Conservation (phyloP, 37 sponge, comb jelly and placozoan genomes). For the Tethya wilhelma region DNA sequence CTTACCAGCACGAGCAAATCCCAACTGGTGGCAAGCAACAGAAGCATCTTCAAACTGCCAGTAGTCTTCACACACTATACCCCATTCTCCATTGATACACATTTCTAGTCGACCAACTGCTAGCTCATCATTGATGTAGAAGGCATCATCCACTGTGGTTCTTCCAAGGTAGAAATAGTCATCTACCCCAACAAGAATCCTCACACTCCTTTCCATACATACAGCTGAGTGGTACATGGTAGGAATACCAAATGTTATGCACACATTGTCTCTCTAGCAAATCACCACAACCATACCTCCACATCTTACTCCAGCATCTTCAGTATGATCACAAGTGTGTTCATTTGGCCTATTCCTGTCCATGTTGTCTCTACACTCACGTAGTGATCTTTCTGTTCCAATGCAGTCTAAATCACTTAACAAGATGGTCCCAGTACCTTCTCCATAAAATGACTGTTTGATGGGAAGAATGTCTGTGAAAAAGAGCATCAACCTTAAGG, state of each 20-base stretch:
- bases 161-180: background rate
- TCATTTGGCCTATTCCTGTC: no score
- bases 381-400: no score
- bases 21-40: slow-evolving; percentile 36
- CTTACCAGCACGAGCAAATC: slow-evolving; percentile 32
- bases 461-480: no score
- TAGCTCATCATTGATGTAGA: slow-evolving; percentile 32
- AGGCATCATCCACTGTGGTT: background rate
- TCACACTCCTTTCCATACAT: background rate
- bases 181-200: slow-evolving; percentile 2
- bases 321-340: no score
- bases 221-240: no score
- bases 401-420: no score
- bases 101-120: slow-evolving; percentile 34
- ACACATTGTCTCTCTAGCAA: background rate
- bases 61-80: slow-evolving; percentile 31
- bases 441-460: no score
- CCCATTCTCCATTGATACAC: slow-evolving; percentile 19
- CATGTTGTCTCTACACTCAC: no score
- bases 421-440: no score
- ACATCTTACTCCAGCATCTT: slow-evolving; percentile 21
- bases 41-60: slow-evolving; percentile 22
- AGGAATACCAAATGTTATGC: no score
- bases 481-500: no score
- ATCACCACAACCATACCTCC: slow-evolving; percentile 11